phyloP scores from a whole-genome alignment of 2,888 invertebrate species.

The Drosophila emarginata region DNA sequence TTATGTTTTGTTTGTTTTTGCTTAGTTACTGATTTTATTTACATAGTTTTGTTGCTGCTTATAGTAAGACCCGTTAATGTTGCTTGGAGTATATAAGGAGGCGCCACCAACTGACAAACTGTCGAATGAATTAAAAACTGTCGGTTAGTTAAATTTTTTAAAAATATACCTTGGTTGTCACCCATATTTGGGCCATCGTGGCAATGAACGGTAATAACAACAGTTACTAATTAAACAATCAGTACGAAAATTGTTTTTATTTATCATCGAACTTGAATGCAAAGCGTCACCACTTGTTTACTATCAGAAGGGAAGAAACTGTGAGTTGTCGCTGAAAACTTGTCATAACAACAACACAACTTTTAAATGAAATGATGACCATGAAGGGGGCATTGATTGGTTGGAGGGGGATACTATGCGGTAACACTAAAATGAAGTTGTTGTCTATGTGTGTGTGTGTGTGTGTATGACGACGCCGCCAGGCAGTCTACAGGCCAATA shows the following conservation, averaged over 20 bases:
- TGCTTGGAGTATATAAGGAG: constrained; percentile 50
- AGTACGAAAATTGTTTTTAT: background rate
- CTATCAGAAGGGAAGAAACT: constrained; percentile 36
- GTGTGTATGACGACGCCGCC: constrained; percentile 54
- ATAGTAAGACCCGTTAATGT: constrained; percentile 64
- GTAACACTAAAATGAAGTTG: constrained; percentile 62
- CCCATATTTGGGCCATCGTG: background rate
- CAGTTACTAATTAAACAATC: constrained; percentile 8
- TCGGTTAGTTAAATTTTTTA: background rate
- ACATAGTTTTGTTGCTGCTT: constrained; percentile 54
- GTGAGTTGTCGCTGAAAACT: constrained; percentile 31
- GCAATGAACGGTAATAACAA: background rate
- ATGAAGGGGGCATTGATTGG: constrained; percentile 14
- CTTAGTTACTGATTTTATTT: constrained; percentile 48
- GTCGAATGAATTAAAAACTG: background rate
- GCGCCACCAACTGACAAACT: constrained; percentile 56
- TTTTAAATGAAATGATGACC: background rate
- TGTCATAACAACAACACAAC: constrained; percentile 40
- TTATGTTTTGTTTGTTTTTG: background rate
- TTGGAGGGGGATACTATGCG: constrained; percentile 47
- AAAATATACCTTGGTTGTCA: background rate
- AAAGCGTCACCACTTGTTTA: constrained; percentile 39
- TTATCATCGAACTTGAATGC: constrained; percentile 18
- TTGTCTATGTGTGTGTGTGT: constrained; percentile 18
- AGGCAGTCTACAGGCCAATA: constrained; percentile 66